Evolutionary conservation across 2,113 vertebrate species (phyloP).

Genomic region (Sorex fumeus): DNA sequence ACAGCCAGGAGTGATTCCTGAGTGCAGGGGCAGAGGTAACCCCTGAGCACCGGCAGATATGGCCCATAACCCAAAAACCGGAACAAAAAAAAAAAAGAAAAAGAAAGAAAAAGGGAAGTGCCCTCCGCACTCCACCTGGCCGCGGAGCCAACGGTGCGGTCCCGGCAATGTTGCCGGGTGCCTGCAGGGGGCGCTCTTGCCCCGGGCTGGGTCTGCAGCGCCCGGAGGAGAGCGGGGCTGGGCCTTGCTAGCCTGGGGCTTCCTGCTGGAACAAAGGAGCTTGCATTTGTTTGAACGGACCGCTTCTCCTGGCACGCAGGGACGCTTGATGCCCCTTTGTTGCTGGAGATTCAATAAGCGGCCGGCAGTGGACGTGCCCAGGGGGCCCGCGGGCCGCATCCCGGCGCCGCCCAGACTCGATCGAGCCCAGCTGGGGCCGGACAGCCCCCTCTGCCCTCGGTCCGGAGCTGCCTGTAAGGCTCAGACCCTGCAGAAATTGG

Average conservation of each 20-base stretch:
- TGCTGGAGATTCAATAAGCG: slow-evolving; percentile 28
- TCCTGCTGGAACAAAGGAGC: neutral
- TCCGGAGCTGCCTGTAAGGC: neutral
- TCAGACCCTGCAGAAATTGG: neutral
- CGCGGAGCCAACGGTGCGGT: fast-evolving
- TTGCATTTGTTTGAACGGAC: slow-evolving; percentile 41
- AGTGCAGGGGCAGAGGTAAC: too few species aligned
- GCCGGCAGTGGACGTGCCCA: neutral
- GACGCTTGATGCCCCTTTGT: neutral
- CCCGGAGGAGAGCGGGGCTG: neutral
- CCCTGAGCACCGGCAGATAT: too few species aligned
- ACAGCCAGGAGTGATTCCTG: too few species aligned
- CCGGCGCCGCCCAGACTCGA: too few species aligned
- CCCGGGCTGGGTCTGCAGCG: neutral
- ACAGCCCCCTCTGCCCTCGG: too few species aligned
- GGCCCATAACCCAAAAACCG: too few species aligned
- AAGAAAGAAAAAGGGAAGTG: too few species aligned
- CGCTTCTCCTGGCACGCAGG: neutral
- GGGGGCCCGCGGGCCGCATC: too few species aligned
- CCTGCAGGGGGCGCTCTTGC: slow-evolving; percentile 78
- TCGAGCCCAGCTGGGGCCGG: neutral
- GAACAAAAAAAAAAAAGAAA: too few species aligned
- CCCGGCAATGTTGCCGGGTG: neutral
- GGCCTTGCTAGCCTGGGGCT: neutral
- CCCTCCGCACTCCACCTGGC: fast-evolving